Conservation (phyloP, 2,888 invertebrate genomes). For the Sclerodermus sp. region DNA sequence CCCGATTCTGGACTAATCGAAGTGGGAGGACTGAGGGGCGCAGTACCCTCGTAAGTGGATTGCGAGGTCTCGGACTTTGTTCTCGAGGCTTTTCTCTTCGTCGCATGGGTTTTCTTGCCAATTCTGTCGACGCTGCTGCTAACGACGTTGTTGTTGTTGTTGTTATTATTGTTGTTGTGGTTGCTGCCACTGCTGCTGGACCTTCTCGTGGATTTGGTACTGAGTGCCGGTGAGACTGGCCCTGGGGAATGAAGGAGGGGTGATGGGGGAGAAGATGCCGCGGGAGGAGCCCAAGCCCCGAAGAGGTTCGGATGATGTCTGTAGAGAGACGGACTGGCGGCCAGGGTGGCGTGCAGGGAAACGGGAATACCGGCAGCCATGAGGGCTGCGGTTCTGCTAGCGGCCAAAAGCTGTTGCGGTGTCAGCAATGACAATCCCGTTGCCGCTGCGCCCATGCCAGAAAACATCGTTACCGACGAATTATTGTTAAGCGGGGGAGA, state of each 20-base stretch:
- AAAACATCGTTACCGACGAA: conserved; percentile 57
- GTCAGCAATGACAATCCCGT: conserved; percentile 62
- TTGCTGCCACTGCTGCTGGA: conserved; percentile 26
- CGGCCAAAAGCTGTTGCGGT: conserved; percentile 60
- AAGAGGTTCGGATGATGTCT: conserved; percentile 66
- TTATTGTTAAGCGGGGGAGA: conserved; percentile 65
- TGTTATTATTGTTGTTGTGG: conserved; percentile 54
- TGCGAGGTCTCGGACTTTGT: conserved; percentile 55
- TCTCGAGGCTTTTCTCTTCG: conserved; percentile 59
- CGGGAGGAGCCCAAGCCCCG: conserved; percentile 59
- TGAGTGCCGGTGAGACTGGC: conserved; percentile 50
- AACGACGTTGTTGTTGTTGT: conserved; percentile 55
- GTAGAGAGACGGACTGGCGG: conserved; percentile 65
- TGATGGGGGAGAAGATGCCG: conserved; percentile 62
- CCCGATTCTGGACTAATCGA: conserved; percentile 52
- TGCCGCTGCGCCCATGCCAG: conserved; percentile 57
- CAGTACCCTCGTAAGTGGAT: conserved; percentile 42
- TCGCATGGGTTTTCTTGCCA: conserved; percentile 53
- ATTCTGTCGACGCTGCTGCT: conserved; percentile 58
- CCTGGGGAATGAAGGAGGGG: conserved; percentile 53
- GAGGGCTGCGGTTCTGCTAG: conserved; percentile 56
- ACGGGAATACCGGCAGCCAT: conserved; percentile 63
- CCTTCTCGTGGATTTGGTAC: conserved; percentile 33
- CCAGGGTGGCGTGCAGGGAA: conserved; percentile 62
- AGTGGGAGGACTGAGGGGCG: conserved; percentile 60